phyloP scores from a whole-genome alignment of 2,113 vertebrate genomes.

The Aptenodytes forsteri region DNA sequence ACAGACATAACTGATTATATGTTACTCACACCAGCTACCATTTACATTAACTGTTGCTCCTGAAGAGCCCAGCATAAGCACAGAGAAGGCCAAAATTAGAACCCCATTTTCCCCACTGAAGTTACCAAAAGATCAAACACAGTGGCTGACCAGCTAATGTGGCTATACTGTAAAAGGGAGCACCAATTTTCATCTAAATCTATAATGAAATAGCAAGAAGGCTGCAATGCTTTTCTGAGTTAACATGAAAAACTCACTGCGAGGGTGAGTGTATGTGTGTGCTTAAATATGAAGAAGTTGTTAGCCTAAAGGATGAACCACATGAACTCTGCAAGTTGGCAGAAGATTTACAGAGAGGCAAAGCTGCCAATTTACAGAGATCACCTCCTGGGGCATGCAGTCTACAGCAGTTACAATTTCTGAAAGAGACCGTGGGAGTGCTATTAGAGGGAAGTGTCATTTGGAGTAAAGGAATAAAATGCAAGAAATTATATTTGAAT shows the following conservation, averaged over 20 bases:
- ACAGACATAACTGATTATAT: not conserved
- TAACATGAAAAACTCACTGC: not conserved
- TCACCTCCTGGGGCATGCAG: not conserved
- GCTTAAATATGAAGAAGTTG: not conserved
- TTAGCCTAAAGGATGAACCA: not conserved
- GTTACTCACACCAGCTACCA: not conserved
- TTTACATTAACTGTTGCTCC: not conserved
- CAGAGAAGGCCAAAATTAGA: not conserved
- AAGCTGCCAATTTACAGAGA: not conserved
- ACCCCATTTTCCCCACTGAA: not conserved
- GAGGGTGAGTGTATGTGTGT: not conserved
- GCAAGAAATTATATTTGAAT: not conserved
- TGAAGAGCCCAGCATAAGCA: not conserved
- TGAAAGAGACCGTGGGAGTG: not conserved
- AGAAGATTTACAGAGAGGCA: conserved; percentile 14
- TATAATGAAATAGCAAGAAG: not conserved
- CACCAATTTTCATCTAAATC: not conserved
- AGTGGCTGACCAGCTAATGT: not conserved
- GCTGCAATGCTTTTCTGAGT: not conserved
- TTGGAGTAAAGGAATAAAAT: not conserved
- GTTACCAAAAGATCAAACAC: not conserved
- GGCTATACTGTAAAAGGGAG: not conserved
- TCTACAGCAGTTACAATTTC: not conserved
- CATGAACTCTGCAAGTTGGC: not conserved
- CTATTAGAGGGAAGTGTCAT: not conserved